Conservation (phyloP, 2,113 vertebrate species). For the Entomyzon cyanotis region DNA sequence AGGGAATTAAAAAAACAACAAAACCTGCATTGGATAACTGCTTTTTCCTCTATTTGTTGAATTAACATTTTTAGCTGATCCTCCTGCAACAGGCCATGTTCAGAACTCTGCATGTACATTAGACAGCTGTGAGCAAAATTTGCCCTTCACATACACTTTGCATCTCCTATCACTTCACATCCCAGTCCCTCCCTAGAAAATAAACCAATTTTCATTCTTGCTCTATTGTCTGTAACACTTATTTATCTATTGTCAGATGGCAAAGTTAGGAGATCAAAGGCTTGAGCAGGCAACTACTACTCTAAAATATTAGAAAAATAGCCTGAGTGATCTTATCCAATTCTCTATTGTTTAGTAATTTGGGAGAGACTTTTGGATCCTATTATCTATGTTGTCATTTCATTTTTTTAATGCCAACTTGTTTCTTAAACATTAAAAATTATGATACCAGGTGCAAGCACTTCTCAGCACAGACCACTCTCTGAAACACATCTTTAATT, state of each 20-base stretch:
- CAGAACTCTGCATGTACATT: neutral
- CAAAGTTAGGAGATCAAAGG: constrained; percentile 39
- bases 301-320: constrained; percentile 40
- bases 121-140: neutral
- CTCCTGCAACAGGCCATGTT: neutral
- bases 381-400: neutral
- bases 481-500: constrained; percentile 33
- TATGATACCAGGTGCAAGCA: constrained; percentile 11
- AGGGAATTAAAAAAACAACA: neutral
- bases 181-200: neutral
- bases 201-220: constrained; percentile 14
- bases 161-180: neutral
- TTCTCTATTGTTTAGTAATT: neutral
- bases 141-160: neutral
- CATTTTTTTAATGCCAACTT: constrained; percentile 3
- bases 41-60: neutral
- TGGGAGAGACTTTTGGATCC: constrained; percentile 1
- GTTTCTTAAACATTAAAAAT: constrained; percentile 42
- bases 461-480: constrained; percentile 25
- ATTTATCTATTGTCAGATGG: constrained; percentile 15
- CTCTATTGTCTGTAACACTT: neutral
- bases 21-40: neutral
- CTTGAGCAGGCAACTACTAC: neutral
- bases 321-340: neutral
- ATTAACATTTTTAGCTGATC: neutral